These are phyloP conservation scores for Vimba vimba DNA, from an alignment of 2,113 vertebrate species.

Conservation along the genomic window DNA sequence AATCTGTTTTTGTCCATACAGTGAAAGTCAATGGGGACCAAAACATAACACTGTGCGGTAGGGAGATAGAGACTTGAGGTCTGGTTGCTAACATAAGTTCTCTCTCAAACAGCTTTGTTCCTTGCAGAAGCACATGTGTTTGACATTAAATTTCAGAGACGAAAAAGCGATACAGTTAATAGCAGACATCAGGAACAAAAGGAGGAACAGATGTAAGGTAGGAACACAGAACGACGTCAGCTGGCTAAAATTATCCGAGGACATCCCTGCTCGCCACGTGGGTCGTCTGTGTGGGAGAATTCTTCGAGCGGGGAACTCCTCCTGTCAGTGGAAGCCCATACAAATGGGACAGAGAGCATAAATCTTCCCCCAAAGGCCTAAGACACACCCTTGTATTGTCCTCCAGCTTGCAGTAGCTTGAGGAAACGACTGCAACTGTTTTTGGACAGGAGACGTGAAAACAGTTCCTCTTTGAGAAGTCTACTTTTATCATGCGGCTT, in stretches of 20 bases:
- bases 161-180: constrained; percentile 14
- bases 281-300: constrained; percentile 41
- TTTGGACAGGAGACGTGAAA: constrained; percentile 64
- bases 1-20: not conserved
- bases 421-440: constrained; percentile 67
- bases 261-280: constrained; percentile 64
- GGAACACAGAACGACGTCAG: constrained; percentile 52
- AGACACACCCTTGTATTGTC: constrained; percentile 65
- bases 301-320: constrained; percentile 62
- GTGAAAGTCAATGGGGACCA: not conserved
- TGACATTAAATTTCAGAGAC: constrained; percentile 28
- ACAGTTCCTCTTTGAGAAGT: constrained; percentile 62
- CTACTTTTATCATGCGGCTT: constrained; percentile 55
- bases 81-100: constrained; percentile 1
- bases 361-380: constrained; percentile 57
- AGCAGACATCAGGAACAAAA: constrained; percentile 48
- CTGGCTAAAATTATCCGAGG: constrained; percentile 60
- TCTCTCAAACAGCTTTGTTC: constrained; percentile 35
- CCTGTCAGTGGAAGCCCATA: constrained; percentile 55
- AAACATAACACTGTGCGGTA: not conserved
- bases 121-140: constrained; percentile 44
- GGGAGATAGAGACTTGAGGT: not conserved
- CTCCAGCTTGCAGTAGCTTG: constrained; percentile 56
- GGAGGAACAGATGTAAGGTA: constrained; percentile 42
- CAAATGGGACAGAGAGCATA: constrained; percentile 58